phyloP scores from a whole-genome alignment of 2,888 invertebrate genomes.

The Hyposoter didymator region DNA sequence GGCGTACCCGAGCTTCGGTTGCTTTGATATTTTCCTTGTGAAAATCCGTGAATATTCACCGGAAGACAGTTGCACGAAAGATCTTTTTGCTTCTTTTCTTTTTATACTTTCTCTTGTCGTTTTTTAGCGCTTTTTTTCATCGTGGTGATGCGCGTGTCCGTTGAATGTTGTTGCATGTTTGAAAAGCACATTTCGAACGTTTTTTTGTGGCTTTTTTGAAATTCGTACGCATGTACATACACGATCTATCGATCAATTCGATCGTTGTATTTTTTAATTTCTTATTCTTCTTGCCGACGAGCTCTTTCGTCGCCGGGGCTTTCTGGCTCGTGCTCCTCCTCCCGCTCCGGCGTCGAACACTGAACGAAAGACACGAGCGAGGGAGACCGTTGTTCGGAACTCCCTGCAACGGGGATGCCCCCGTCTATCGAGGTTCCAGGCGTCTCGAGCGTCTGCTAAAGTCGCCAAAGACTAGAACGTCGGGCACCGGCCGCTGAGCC shows the following conservation, averaged over 20 bases:
- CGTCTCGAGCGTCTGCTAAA: constrained; percentile 73
- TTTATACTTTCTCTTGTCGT: background rate
- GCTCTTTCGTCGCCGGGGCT: background rate
- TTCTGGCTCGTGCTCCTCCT: background rate
- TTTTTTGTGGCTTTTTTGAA: background rate
- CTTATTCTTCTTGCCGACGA: constrained; percentile 9
- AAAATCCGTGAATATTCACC: constrained; percentile 44
- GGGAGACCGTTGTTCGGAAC: background rate
- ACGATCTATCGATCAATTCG: constrained; percentile 41
- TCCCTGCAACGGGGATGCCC: constrained; percentile 34
- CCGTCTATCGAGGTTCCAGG: constrained; percentile 64
- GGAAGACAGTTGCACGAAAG: constrained; percentile 51
- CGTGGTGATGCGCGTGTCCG: background rate
- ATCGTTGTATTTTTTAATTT: background rate
- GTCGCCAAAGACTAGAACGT: constrained; percentile 79
- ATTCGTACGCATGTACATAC: constrained; percentile 6
- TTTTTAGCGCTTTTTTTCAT: background rate
- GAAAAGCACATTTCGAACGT: background rate
- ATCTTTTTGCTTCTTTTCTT: background rate
- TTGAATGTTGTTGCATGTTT: background rate
- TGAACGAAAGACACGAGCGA: background rate
- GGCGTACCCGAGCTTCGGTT: constrained; percentile 67
- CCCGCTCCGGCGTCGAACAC: background rate
- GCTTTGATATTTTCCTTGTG: constrained; percentile 35
- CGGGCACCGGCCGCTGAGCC: constrained; percentile 74